Base-by-base conservation (phyloP, 2,113 vertebrate genomes). In the Himantopus leucocephalus region DNA sequence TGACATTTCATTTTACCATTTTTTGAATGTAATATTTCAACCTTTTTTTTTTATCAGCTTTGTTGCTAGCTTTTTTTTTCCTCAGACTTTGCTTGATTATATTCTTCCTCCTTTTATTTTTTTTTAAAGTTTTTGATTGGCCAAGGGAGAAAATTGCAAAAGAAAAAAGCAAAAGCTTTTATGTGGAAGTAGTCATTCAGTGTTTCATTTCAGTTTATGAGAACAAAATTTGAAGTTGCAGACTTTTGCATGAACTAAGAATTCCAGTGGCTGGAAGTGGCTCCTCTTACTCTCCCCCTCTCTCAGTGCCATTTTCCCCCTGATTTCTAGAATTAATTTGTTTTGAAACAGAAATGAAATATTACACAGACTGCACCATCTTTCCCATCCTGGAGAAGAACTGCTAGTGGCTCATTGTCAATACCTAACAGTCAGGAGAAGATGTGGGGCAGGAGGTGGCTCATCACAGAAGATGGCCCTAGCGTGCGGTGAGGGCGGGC, bases 401-500 rank as follows among this genome's bases (percentile, higher is more conserved):
- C 26, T 34, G 37, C 16, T 39, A 4, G 21, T 55, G 67, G 20
- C 35, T 88, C 10, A 6, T 11, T 26, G 8, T 68, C 22, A 32
- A 1, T 68, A 27, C 10, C 32, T n/a, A 24, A 64, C 0, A 8
- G 30, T 56, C 39, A 21, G 30, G 30, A 83, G 68, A 41, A 56
- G 59, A 20, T 0, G 1, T 0, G 3, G 29, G 37, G 41, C 29
- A 50, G 45, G 62, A 60, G 3, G 9, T n/a, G 58, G 35, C 62
- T 70, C 30, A 14, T 73, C 37, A 19, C 35, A 62, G 64, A 62
- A 60, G 21, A 11, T 32, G 9, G 22, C 15, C 15, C 66, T 37
- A 6, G 15, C 1, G 0, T 9, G 21, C 41, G 24, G 27, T 21
- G 58, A 55, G 35, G 21, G 47, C 0, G 2, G 14, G 60, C 23